Evolutionary conservation across 2,113 vertebrate species (phyloP), one percentile per base, ranked within the genome.

Genomic region (Donacobius atricapilla): DNA sequence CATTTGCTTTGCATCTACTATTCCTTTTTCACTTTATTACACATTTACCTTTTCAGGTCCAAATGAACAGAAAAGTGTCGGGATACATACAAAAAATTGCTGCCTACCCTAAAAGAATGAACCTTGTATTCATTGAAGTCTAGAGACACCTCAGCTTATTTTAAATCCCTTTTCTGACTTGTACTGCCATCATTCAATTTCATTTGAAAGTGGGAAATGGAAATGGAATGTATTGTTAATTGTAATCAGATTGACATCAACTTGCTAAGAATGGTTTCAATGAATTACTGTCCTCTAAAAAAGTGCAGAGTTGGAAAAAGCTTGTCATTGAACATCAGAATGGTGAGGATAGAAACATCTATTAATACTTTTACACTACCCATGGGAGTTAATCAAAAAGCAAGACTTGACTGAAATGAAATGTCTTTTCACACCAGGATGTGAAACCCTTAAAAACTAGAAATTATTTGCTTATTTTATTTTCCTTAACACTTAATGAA

Each of bases 201-300:
- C 30, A 37, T 89, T 83, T 91, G 42, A 93, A 94, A 44, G 31
- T 78, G 15, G 31, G 11, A 91, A 88, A 68, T n/a, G 16, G 56
- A 94, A 91, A 81, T 30, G 28, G 37, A 89, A 50, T 33, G 64
- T 83, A 93, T 72, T 78, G 20, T 79, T 94, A 96, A 96, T 75
- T 69, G 48, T 86, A 84, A 91, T 56, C 66, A 82, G 39, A 81
- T 61, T 93, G 83, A 89, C 28, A 95, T 61, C 30, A 70, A 28
- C 58, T 79, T 72, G 19, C 35, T 73, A 54, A 85, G 70, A 89
- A 73, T 61, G 72, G 20, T 31, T 70, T 64, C 51, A 81, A 33
- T 12, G 58, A 90, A 73, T 92, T 72, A 39, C 27, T 84, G 30
- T 75, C 57, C 68, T 76, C 48, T 86, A 11, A 68, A 76, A 88